Evolutionary conservation across 2,888 invertebrate genomes (phyloP), one percentile per base, ranked within the genome.

Genomic region (Cephus spinipes): DNA sequence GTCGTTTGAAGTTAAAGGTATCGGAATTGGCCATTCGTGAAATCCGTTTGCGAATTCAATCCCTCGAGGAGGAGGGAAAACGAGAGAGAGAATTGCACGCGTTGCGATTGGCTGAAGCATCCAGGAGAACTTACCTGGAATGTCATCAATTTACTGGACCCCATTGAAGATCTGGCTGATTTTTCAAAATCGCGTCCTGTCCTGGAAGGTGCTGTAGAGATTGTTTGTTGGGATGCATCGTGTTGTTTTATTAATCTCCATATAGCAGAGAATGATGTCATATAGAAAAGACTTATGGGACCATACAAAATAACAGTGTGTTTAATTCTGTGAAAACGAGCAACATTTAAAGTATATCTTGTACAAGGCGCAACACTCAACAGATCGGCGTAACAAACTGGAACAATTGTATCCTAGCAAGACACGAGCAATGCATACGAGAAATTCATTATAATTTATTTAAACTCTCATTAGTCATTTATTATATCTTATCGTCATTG

Each of bases 231-330:
- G 55, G 23, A 55, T 55, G 55, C 9, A 55, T 55, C 55, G 80
- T 85, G 83, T 71, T 71, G 81, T 87, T 88, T 87, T 87, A 85
- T 84, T 87, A 83, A 86, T 86, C 83, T 85, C 81, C 80, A 84
- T 87, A 81, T 80, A 85, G 83, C 85, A 83, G 82, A 77, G 83
- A 85, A 85, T 83, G 85, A 85, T 85, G 83, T 87, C 81, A 81
- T 87, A 87, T 89, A 89, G 87, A 90, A 90, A 89, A 89, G 88
- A 87, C 87, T 87, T 87, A 86, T 85, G 87, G 87, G 86, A 88
- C 84, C 87, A 89, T 90, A 90, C 84, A 90, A 90, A 90, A 90
- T 88, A 90, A 90, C 90, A 89, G 89, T 89, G 89, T 89, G 87
- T 87, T 85, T 87, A 87, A 86, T 87, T 88, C 87, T 88, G 85